Base-by-base conservation (phyloP, 2,888 invertebrate genomes). In the Perdita meconis region DNA sequence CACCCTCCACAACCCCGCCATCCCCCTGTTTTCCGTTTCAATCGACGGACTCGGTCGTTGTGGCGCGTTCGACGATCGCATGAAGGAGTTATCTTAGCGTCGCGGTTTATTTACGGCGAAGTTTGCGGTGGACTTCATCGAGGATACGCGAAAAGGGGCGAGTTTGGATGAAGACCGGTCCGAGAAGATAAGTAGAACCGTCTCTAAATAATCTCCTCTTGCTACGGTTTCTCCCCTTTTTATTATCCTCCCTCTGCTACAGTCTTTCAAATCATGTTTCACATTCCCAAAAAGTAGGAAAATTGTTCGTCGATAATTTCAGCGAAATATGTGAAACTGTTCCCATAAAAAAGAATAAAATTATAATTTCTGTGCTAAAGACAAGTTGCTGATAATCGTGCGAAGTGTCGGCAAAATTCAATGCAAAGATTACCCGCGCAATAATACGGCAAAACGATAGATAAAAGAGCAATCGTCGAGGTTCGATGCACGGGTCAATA, bases 11-110 rank as follows among this genome's bases (percentile, higher is more conserved):
- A n/a, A n/a, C n/a, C 16, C 12, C 40, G n/a, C 38, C 36, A 2
- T 22, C 22, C 10, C 16, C 22, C 36, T 30, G 53, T 22, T 36
- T 34, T 12, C 53, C 50, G 36, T 55, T 59, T 22, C 24, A 47
- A 34, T 61, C 66, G 22, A 19, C 30, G 44, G 22, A 19, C 36
- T 8, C 22, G 30, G 34, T 36, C 81, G 61, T 60, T 68, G 71
- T 70, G 44, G 40, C 61, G 57, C 40, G 64, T 40, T n/a, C 76
- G 36, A 53, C 38, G 53, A 44, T 63, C 61, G 59, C 51, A 44
- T 73, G 66, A 72, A 77, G 63, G 81, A 84, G 57, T 81, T 73
- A 77, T 73, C 59, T 57, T 40, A 64, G 12, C 51, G 16, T 55
- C 44, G 56, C 63, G 79, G 72, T 78, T 79, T 78, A 71, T 66